Base-by-base conservation (phyloP, 1,140 invertebrate genomes). In the Pentalonia nigronervosa region DNA sequence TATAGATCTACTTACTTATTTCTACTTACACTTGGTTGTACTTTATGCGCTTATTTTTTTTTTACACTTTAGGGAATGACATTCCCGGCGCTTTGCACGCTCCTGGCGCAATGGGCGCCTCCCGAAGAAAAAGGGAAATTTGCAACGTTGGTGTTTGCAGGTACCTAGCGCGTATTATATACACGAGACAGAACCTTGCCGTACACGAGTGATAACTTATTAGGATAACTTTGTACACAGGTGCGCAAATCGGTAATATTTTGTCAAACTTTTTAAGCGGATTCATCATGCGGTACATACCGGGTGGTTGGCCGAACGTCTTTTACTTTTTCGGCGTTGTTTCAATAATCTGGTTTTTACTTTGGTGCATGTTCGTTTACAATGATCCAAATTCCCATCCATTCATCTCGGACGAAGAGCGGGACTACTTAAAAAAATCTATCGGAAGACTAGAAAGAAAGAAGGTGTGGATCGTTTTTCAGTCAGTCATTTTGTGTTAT, bases 241-340 rank as follows among this genome's bases (percentile, higher is more conserved):
- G 94, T 53, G 94, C 94, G 1, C 94, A 95, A 94, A 96, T 97
- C 36, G 97, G 97, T 93, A 98, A 97, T 41, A 97, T 98, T 30
- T 96, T 98, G 41, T 97, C 97, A 0, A 97, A 97, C 30, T 96
- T 96, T 0, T 93, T 97, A 3, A 97, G 97, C 30, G 97, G 97
- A 20, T 95, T 97, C 14, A 95, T 97, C 7, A 96, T 98, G n/a
- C 95, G 97, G 21, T 96, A 97, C 93, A 96, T 96, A 23, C 53
- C 94, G 1, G 96, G 96, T 14, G 96, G 97, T 30, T 98, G 97
- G 97, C 96, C 97, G 7, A 96, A 96, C 0, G 97, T 98, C 0
- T 98, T 98, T 95, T 98, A 98, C 95, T 96, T 98, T 20, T 98
- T 98, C 95, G 98, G 98, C 94, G 96, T 96, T 92, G 94, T 97